A percentile compares a stretch with the other conserved stretches of the same genome.
Evolutionary conservation across 2,888 invertebrate genomes (phyloP).

Genomic region (Tinea trinotella): DNA sequence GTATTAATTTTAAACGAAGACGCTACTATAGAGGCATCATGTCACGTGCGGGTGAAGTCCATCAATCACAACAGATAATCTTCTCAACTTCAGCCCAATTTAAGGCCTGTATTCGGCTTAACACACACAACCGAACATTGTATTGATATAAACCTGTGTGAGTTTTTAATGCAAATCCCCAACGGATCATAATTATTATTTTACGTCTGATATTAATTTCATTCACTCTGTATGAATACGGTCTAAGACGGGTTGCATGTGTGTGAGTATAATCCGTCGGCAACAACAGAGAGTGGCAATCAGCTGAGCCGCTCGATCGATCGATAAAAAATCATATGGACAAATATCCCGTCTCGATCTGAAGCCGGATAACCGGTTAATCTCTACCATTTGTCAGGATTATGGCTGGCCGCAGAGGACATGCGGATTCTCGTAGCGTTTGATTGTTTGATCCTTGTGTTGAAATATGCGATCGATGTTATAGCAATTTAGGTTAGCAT

Average conservation of each 20-base stretch:
- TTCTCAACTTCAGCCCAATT: constrained; percentile 73
- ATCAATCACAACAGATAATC: constrained; percentile 78
- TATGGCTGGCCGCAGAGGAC: constrained; percentile 34
- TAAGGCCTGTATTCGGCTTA: constrained; percentile 63
- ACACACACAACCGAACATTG: constrained; percentile 38
- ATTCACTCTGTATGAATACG: constrained; percentile 21
- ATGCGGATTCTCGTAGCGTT: constrained; percentile 21
- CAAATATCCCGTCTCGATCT: constrained; percentile 30
- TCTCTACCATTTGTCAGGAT: constrained; percentile 69
- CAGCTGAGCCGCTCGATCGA: constrained; percentile 67
- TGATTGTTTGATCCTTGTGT: constrained; percentile 10
- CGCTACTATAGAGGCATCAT: constrained; percentile 5
- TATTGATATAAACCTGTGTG: constrained; percentile 29
- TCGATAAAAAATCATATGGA: constrained; percentile 66
- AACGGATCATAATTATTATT: constrained; percentile 46
- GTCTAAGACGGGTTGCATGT: constrained; percentile 17
- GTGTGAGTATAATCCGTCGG: constrained; percentile 50
- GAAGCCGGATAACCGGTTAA: constrained; percentile 40
- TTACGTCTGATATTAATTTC: constrained; percentile 49
- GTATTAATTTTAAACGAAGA: constrained; percentile 3
- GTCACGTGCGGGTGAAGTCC: constrained; percentile 40
- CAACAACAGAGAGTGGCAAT: constrained; percentile 65
- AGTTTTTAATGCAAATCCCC: constrained; percentile 50
- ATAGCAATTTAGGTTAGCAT: neutral
- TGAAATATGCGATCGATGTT: neutral